Conservation (phyloP, 2,888 invertebrate genomes). For the Timema cristinae region DNA sequence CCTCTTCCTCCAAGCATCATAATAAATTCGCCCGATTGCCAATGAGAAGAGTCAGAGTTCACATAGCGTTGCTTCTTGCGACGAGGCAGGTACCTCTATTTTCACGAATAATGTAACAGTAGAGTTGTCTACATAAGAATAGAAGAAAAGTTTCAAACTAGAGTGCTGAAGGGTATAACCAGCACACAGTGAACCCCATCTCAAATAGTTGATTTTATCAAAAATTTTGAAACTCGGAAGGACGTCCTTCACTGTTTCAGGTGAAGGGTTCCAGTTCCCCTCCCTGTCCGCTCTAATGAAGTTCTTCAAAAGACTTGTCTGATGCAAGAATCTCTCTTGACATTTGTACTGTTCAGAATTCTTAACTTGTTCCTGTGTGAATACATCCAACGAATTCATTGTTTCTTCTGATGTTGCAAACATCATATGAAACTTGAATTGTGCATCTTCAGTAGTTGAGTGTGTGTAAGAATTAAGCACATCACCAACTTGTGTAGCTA, state of each 20-base stretch:
- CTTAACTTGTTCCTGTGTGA: neutral
- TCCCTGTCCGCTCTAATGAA: constrained; percentile 5
- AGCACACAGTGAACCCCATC: neutral
- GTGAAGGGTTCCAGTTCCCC: neutral
- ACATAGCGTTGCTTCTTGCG: too few species aligned
- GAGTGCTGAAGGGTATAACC: too few species aligned
- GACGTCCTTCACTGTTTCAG: neutral
- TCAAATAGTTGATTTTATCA: neutral
- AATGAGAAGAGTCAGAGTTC: too few species aligned
- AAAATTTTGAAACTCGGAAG: neutral
- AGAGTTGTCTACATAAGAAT: too few species aligned
- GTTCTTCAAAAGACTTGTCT: neutral
- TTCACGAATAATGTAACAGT: too few species aligned
- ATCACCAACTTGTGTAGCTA: neutral
- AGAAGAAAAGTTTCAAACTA: too few species aligned
- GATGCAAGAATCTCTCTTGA: neutral
- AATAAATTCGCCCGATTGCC: too few species aligned
- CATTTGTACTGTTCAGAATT: neutral
- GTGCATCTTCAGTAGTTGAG: neutral
- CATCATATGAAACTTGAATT: neutral
- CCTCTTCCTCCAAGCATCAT: too few species aligned
- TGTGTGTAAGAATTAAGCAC: neutral
- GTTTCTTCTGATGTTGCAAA: neutral
- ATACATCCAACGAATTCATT: neutral
- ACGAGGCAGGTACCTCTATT: too few species aligned